These are phyloP conservation scores for Poeciliopsis prolifica DNA, from an alignment of 2,113 vertebrate species.

Conservation along the genomic window DNA sequence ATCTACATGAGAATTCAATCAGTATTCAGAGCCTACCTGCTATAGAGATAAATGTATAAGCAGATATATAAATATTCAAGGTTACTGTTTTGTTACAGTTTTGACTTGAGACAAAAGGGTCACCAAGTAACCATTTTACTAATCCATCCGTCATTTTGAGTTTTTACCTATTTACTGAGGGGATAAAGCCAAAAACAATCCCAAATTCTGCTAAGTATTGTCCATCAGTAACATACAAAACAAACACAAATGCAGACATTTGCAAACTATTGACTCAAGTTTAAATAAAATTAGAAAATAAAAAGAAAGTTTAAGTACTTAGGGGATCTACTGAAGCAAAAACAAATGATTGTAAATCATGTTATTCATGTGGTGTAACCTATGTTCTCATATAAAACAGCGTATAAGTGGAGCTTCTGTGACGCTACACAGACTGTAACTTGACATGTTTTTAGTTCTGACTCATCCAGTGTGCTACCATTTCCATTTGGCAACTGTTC, in stretches of 20 bases:
- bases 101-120: constrained; percentile 59
- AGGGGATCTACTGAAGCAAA: constrained; percentile 59
- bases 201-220: constrained; percentile 48
- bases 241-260: constrained; percentile 59
- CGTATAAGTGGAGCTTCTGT: constrained; percentile 42
- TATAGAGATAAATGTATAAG: constrained; percentile 34
- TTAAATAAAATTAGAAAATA: constrained; percentile 54
- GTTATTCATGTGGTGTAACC: constrained; percentile 39
- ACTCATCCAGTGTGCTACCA: constrained; percentile 55
- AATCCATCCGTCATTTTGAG: constrained; percentile 62
- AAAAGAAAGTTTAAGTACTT: constrained; percentile 42
- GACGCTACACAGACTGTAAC: constrained; percentile 38
- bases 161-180: constrained; percentile 28
- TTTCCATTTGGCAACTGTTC: constrained; percentile 71
- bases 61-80: constrained; percentile 45
- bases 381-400: constrained; percentile 56
- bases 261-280: constrained; percentile 52
- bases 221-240: constrained; percentile 62
- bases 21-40: constrained; percentile 33
- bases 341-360: constrained; percentile 54
- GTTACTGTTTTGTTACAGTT: constrained; percentile 28
- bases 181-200: constrained; percentile 19
- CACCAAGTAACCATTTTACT: constrained; percentile 39
- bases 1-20: constrained; percentile 41
- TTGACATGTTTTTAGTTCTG: constrained; percentile 22